Evolutionary conservation across 2,888 invertebrate species (phyloP).

Genomic region (Agrochola litura): DNA sequence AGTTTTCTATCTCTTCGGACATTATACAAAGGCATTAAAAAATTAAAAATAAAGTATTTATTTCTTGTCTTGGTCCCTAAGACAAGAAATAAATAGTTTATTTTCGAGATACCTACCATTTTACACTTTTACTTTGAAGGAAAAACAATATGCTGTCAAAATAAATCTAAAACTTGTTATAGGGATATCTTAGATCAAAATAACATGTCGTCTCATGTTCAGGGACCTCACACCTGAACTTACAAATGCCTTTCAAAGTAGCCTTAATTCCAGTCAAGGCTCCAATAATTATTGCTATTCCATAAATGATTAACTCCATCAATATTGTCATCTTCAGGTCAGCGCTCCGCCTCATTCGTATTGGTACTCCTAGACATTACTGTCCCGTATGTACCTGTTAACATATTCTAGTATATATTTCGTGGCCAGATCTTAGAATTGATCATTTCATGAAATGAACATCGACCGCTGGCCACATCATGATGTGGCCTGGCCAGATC

Average conservation of each 20-base stretch:
- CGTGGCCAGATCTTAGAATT: no score
- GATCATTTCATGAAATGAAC: no score
- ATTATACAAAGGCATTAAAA: neutral
- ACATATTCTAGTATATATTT: constrained; percentile 12
- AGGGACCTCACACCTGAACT: neutral
- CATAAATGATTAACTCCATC: constrained; percentile 12
- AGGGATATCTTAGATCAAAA: neutral
- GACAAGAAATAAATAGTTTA: no score
- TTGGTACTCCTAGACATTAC: constrained; percentile 35
- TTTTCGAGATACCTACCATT: neutral
- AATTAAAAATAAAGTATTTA: neutral
- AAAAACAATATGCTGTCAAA: neutral
- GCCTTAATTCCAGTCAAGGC: neutral
- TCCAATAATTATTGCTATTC: neutral
- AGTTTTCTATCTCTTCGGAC: neutral
- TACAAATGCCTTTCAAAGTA: neutral
- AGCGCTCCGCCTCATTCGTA: constrained; percentile 32
- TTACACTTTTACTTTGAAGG: neutral
- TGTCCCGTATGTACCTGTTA: constrained; percentile 44
- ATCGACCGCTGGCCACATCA: no score
- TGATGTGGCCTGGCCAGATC: no score
- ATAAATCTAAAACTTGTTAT: neutral
- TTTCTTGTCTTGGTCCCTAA: no score
- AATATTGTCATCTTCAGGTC: constrained; percentile 42
- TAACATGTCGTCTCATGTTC: neutral